A percentile compares a stretch with the other conserved stretches of the same genome.
Conservation (phyloP, 2,888 invertebrate genomes). For the Andrena bucephala region DNA sequence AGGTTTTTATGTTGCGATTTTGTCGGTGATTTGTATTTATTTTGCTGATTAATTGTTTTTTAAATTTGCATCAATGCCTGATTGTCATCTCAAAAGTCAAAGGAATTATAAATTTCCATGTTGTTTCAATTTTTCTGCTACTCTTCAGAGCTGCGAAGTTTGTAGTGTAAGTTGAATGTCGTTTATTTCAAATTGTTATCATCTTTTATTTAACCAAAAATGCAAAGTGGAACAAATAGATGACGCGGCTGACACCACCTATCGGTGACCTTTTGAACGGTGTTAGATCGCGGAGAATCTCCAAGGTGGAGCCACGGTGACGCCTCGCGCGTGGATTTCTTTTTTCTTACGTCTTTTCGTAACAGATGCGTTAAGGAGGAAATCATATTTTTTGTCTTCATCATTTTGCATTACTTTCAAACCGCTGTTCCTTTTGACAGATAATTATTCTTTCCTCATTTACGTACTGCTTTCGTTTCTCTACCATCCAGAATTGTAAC, state of each 20-base stretch:
- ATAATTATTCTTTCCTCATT: neutral
- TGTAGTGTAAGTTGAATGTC: neutral
- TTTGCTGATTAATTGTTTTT: neutral
- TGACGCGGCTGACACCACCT: constrained; percentile 32
- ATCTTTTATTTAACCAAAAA: neutral
- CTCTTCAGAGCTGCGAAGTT: neutral
- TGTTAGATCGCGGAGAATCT: neutral
- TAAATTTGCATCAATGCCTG: neutral
- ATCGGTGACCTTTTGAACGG: constrained; percentile 29
- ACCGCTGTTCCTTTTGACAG: neutral
- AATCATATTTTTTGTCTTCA: neutral
- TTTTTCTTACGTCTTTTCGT: constrained; percentile 43
- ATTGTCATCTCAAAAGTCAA: too few relatives aligned
- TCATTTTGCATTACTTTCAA: neutral
- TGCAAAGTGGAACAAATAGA: neutral
- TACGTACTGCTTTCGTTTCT: neutral
- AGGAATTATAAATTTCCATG: fast-evolving
- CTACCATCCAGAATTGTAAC: neutral
- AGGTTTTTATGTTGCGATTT: neutral
- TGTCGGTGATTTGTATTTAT: neutral
- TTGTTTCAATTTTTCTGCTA: neutral
- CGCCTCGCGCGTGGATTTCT: constrained; percentile 16
- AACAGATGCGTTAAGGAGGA: constrained; percentile 20
- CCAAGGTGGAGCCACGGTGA: constrained; percentile 54
- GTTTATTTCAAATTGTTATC: neutral